Evolutionary conservation across 1,140 invertebrate genomes (phyloP), one percentile per base, ranked within the genome.

Genomic region (Macrobrachium rosenbergii): DNA sequence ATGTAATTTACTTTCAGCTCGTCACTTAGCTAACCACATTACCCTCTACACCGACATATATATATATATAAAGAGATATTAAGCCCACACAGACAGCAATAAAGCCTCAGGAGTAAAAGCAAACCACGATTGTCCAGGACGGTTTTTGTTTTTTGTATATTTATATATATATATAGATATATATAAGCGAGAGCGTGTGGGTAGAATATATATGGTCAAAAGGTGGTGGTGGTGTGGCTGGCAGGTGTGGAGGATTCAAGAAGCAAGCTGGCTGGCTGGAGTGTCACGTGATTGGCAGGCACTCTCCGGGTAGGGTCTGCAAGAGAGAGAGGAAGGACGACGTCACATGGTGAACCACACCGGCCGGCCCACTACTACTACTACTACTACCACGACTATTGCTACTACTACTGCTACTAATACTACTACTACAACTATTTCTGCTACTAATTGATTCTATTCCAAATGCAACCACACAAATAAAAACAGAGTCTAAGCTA

Each of bases 231-330:
- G 67, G 59, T 62, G 52, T 64, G 52, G 73, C n/a, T 78, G 86
- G 72, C 86, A 60, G 86, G 28, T 73, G 63, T 78, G 37, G 60
- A 81, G 59, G 86, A 67, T 75, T 62, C 45, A 88, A 82, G 86
- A 87, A 87, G 86, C 86, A 87, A 87, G 86, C 86, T 87, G 86
- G 72, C 79, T 88, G 86, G 86, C 80, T 83, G 73, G 86, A 75
- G 59, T 87, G 89, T 83, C 82, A 87, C 62, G 88, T 83, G 83
- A 88, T 76, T 79, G 82, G 86, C 69, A 82, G 87, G 87, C 78
- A 78, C 79, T 84, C 80, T 75, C 73, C 81, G 83, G 84, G 60
- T 80, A 84, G 87, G 89, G 89, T 89, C 86, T 88, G 89, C 82
- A 89, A 89, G 81, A 88, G 78, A 89, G 69, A 86, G 81, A 88